phyloP scores from a whole-genome alignment of 1,140 invertebrate species.

The Pygmarrhopalites habei region DNA sequence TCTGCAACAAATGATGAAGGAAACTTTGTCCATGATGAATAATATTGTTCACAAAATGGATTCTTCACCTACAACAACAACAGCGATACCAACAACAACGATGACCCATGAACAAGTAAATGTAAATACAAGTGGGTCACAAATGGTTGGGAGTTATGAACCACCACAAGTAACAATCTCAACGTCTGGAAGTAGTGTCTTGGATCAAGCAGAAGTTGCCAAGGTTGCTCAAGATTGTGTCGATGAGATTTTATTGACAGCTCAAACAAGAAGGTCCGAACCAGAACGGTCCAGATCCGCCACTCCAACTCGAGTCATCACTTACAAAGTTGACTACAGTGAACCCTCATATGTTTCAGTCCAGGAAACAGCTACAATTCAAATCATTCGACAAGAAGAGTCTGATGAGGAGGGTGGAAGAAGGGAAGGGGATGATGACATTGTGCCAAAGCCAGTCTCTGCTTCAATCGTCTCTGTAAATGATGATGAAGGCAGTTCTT shows the following conservation, averaged over 20 bases:
- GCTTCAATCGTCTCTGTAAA: not conserved
- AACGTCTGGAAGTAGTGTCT: conserved; percentile 5
- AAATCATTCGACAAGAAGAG: not conserved
- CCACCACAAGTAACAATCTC: conserved; percentile 29
- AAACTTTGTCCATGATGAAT: conserved; percentile 34
- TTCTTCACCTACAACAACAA: not conserved
- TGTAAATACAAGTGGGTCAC: too few relatives aligned
- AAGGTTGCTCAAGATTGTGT: conserved; percentile 30
- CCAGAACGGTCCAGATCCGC: not conserved
- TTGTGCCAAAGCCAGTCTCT: not conserved
- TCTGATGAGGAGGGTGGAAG: not conserved
- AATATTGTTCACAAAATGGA: conserved; percentile 17
- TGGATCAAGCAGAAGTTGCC: conserved; percentile 20
- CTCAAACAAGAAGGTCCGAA: not conserved
- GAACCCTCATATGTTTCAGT: not conserved
- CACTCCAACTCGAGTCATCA: not conserved
- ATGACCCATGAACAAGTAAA: not conserved
- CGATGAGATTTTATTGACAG: conserved; percentile 27
- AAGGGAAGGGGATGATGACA: not conserved
- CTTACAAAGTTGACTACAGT: not conserved
- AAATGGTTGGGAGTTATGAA: too few relatives aligned
- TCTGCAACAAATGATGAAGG: conserved; percentile 33
- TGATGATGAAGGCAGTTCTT: too few relatives aligned
- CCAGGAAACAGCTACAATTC: too few relatives aligned
- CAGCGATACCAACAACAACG: not conserved